Percentiles rank a stretch among this genome's conserved stretches.
Evolutionary conservation across 2,888 invertebrate genomes (phyloP).

Genomic region (Labia minor): DNA sequence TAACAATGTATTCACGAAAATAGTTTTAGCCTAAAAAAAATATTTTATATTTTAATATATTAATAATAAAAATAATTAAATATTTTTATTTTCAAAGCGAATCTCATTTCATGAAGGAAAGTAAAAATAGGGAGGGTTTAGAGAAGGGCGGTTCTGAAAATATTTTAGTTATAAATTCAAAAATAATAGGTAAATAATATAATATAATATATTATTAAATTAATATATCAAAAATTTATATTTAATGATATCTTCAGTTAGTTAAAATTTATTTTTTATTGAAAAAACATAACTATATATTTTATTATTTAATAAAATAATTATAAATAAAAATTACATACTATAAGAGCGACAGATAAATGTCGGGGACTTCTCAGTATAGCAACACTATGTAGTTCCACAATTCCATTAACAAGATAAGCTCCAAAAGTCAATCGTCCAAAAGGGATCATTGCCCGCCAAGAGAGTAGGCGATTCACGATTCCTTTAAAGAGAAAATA

Average conservation of each 20-base stretch:
- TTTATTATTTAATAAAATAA: too few relatives aligned
- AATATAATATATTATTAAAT: not conserved
- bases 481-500: slow-evolving; percentile 39
- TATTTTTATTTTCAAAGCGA: too few relatives aligned
- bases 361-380: slow-evolving; percentile 48
- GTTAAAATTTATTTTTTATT: too few relatives aligned
- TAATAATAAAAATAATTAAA: too few relatives aligned
- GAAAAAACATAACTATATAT: too few relatives aligned
- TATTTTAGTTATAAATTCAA: too few relatives aligned
- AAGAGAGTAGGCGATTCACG: slow-evolving; percentile 45
- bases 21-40: slow-evolving; percentile 44
- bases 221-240: not conserved
- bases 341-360: slow-evolving; percentile 51
- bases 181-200: too few relatives aligned
- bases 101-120: too few relatives aligned
- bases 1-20: slow-evolving; percentile 46
- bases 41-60: slow-evolving; percentile 14
- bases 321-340: slow-evolving; percentile 34
- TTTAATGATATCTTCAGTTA: too few relatives aligned
- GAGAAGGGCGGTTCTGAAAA: too few relatives aligned
- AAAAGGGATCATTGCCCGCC: slow-evolving; percentile 52
- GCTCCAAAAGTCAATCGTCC: slow-evolving; percentile 61
- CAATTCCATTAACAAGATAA: slow-evolving; percentile 58
- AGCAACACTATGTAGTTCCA: slow-evolving; percentile 54
- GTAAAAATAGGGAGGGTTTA: too few relatives aligned